Evolutionary conservation across 2,888 invertebrate species (phyloP).

Genomic region (Habrosyne pyritoides): DNA sequence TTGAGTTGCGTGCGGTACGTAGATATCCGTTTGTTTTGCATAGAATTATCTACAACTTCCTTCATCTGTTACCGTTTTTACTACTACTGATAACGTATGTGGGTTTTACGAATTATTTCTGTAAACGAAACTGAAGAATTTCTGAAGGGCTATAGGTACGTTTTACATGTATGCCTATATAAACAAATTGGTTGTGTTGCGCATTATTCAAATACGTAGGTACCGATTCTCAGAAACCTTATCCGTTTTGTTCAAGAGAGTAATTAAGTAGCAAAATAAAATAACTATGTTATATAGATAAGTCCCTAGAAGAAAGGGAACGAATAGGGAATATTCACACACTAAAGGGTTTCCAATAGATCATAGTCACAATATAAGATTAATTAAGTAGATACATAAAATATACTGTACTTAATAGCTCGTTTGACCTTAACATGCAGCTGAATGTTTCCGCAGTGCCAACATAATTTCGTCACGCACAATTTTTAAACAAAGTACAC

Average conservation of each 20-base stretch:
- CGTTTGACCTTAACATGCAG: slow-evolving; percentile 70
- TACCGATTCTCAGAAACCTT: too few species aligned
- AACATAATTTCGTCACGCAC: slow-evolving; percentile 53
- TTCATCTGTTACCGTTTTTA: slow-evolving; percentile 16
- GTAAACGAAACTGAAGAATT: background rate
- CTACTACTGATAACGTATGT: background rate
- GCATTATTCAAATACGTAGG: too few species aligned
- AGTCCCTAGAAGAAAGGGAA: too few species aligned
- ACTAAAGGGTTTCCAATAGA: background rate
- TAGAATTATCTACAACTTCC: slow-evolving; percentile 40
- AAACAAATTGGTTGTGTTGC: too few species aligned
- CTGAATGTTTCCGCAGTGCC: slow-evolving; percentile 64
- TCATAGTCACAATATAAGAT: slow-evolving; percentile 26
- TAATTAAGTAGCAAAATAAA: too few species aligned
- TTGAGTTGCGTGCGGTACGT: slow-evolving; percentile 57
- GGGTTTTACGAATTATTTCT: background rate
- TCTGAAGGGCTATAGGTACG: too few species aligned
- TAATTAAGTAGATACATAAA: slow-evolving; percentile 37
- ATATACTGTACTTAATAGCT: slow-evolving; percentile 45
- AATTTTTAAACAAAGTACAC: slow-evolving; percentile 27
- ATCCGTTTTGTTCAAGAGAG: background rate
- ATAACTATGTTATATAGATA: too few species aligned
- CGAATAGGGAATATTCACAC: background rate
- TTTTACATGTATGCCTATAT: too few species aligned
- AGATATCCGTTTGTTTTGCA: slow-evolving; percentile 55